These are phyloP conservation scores for Ceratina japonica DNA, from an alignment of 1,140 invertebrate genomes.

Conservation along the genomic window DNA sequence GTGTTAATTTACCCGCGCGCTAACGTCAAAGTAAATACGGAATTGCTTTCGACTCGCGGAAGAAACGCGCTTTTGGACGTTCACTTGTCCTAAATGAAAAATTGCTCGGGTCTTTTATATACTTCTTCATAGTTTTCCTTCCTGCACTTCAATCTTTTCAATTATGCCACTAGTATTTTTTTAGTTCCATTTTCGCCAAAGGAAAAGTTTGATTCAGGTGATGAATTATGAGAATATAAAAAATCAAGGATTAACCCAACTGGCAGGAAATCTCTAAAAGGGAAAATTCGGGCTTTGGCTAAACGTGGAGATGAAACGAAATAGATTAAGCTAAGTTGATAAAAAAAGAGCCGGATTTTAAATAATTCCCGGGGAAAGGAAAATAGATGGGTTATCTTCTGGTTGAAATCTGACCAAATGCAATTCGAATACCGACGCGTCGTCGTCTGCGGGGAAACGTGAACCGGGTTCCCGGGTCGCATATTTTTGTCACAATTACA, in stretches of 20 bases:
- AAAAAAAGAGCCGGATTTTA: no score
- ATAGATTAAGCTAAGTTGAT: no score
- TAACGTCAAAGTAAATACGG: slow-evolving; percentile 60
- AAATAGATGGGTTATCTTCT: neutral
- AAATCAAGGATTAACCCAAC: no score
- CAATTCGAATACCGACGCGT: slow-evolving; percentile 21
- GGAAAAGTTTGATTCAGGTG: no score
- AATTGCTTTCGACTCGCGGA: slow-evolving; percentile 48
- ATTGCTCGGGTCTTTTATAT: neutral
- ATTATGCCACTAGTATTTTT: no score
- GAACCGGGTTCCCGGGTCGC: neutral
- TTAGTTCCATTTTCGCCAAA: no score
- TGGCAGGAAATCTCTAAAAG: no score
- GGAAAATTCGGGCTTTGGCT: no score
- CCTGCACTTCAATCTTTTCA: neutral
- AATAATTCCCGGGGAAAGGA: neutral
- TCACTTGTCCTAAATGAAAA: slow-evolving; percentile 6
- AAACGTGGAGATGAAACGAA: no score
- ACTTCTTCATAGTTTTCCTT: no score
- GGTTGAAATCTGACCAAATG: slow-evolving; percentile 25
- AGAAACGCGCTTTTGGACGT: slow-evolving; percentile 39
- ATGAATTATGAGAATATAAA: no score
- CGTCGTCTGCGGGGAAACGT: neutral
- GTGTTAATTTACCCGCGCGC: slow-evolving; percentile 56
- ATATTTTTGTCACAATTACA: slow-evolving; percentile 17